phyloP scores from a whole-genome alignment of 2,113 vertebrate species.

The Ammospiza caudacuta region DNA sequence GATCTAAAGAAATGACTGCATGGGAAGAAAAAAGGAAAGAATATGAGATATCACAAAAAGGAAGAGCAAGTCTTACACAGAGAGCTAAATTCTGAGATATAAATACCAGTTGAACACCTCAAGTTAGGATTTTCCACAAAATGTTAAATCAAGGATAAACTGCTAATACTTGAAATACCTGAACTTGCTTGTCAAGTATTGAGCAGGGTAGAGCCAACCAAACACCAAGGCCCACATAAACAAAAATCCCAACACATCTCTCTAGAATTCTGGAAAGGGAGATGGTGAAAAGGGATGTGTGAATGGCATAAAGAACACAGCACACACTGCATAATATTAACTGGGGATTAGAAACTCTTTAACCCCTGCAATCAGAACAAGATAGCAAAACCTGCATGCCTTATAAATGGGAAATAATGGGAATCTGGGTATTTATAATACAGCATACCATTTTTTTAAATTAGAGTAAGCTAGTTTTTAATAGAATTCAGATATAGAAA shows the following conservation, averaged over 20 bases:
- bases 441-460: neutral
- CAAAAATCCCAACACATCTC: neutral
- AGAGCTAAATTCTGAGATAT: neutral
- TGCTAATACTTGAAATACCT: neutral
- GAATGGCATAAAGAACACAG: neutral
- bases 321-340: neutral
- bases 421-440: neutral
- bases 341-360: neutral
- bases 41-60: neutral
- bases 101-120: neutral
- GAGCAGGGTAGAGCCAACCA: rapidly evolving
- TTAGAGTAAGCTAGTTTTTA: neutral
- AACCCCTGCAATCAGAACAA: neutral
- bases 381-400: neutral
- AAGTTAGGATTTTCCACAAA: neutral
- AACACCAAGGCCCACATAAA: too few relatives aligned
- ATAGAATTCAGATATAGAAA: neutral
- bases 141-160: neutral
- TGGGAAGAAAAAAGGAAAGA: neutral
- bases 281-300: neutral
- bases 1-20: neutral
- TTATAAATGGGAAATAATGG: neutral
- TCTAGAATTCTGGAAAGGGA: neutral
- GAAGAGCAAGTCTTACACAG: neutral
- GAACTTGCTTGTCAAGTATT: neutral